Percentiles rank a stretch among this genome's conserved stretches.
phyloP scores from a whole-genome alignment of 23 tunicate species.

The Ciona savignyi region DNA sequence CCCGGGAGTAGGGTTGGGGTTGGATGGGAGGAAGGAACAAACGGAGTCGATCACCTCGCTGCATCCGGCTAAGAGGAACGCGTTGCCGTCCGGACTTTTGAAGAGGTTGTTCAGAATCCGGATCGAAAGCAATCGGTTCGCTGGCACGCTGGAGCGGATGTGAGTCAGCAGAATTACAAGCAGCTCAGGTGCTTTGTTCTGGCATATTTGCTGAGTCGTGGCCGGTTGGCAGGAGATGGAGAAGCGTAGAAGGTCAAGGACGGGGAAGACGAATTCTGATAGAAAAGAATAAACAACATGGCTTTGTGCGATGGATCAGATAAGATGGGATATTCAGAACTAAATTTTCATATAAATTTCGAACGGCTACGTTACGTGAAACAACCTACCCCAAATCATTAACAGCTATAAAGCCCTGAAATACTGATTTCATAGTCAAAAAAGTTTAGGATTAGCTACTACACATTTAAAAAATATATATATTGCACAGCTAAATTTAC shows the following conservation, averaged over 20 bases:
- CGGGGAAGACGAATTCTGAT: constrained; percentile 39
- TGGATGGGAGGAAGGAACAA: not conserved
- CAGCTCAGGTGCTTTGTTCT: constrained; percentile 10
- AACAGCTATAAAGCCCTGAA: no score
- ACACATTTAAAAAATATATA: no score
- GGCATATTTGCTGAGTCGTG: constrained; percentile 23
- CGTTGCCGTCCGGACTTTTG: constrained; percentile 9
- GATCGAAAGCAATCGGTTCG: constrained; percentile 35
- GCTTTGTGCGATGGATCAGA: not conserved
- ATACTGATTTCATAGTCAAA: not conserved
- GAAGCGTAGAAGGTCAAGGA: constrained; percentile 35
- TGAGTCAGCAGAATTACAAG: constrained; percentile 18
- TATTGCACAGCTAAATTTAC: no score
- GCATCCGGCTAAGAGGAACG: constrained; percentile 34
- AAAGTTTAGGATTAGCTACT: no score
- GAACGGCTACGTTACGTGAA: no score
- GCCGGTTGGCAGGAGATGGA: constrained; percentile 17
- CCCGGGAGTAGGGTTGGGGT: constrained; percentile 3
- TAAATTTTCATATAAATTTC: no score
- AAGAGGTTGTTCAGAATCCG: constrained; percentile 57
- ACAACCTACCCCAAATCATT: no score
- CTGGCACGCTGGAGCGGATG: constrained; percentile 9
- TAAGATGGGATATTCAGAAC: no score
- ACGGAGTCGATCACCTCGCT: constrained; percentile 16
- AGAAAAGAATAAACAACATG: not conserved